A percentile compares a stretch with the other conserved stretches of the same genome.
Conservation (phyloP, 2,113 vertebrate species). For the Alexandromys fortis region DNA sequence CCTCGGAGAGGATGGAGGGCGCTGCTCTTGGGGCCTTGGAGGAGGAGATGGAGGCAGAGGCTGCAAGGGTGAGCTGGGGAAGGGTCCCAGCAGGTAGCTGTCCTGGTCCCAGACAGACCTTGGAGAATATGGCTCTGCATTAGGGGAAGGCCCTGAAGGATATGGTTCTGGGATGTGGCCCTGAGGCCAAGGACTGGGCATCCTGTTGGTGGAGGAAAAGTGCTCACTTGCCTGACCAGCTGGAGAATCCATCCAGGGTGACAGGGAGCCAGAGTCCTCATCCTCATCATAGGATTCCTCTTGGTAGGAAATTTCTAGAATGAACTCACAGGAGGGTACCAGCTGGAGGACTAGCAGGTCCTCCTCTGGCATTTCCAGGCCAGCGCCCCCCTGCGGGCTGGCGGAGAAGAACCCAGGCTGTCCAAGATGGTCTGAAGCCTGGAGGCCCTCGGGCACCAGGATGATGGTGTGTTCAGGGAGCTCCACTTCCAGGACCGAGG, state of each 20-base stretch:
- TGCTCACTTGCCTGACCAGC: neutral
- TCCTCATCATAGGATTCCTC: neutral
- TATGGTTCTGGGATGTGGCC: neutral
- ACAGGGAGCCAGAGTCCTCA: neutral
- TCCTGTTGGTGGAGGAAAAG: neutral
- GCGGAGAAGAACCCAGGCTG: neutral
- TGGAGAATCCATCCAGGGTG: neutral
- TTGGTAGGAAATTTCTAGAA: neutral
- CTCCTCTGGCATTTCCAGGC: neutral
- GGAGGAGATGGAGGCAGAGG: conserved; percentile 18
- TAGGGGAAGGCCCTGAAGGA: neutral
- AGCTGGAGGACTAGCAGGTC: neutral
- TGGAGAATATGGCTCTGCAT: neutral
- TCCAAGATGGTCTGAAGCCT: accelerated
- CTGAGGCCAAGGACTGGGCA: neutral
- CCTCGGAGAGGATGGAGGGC: too few species aligned
- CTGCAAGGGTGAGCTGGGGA: conserved; percentile 7
- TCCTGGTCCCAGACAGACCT: too few species aligned
- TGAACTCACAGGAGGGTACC: neutral
- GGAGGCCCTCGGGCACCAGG: conserved; percentile 30
- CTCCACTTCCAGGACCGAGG: conserved; percentile 20
- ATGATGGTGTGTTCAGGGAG: neutral
- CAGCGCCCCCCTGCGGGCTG: neutral
- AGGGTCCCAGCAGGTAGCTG: neutral
- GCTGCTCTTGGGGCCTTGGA: neutral